phyloP scores from a whole-genome alignment of 1,140 invertebrate genomes.

The Neodiprion lecontei region DNA sequence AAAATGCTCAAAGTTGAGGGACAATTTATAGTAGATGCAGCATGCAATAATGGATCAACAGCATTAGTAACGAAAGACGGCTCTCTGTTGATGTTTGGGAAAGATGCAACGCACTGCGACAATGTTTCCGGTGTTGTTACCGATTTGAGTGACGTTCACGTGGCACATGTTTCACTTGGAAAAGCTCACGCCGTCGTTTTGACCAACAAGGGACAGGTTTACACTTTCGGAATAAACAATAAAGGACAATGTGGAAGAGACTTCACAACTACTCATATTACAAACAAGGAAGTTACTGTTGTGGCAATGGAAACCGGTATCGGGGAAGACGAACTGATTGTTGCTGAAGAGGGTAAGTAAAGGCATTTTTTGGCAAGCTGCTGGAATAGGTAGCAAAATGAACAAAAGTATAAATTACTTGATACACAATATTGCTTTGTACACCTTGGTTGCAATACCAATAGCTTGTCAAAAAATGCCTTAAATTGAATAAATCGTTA shows the following conservation, averaged over 20 bases:
- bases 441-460: no score
- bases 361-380: neutral
- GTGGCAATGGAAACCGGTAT: constrained; percentile 71
- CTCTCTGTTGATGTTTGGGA: constrained; percentile 92
- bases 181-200: constrained; percentile 94
- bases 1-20: constrained; percentile 91
- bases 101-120: constrained; percentile 91
- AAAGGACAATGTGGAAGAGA: constrained; percentile 97
- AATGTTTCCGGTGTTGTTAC: constrained; percentile 72
- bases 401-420: constrained; percentile 15
- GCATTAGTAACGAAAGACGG: constrained; percentile 90
- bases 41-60: constrained; percentile 94
- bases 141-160: constrained; percentile 79
- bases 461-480: no score
- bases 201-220: constrained; percentile 88
- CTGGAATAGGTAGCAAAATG: no score
- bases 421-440: no score
- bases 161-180: constrained; percentile 88
- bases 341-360: constrained; percentile 51
- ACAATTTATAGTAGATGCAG: constrained; percentile 80
- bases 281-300: constrained; percentile 58
- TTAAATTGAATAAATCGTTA: constrained; percentile 25
- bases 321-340: constrained; percentile 67
- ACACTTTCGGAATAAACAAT: constrained; percentile 97
- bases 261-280: constrained; percentile 69